Evolutionary conservation across 1,140 invertebrate genomes (phyloP).

Genomic region (Episyrphus balteatus): DNA sequence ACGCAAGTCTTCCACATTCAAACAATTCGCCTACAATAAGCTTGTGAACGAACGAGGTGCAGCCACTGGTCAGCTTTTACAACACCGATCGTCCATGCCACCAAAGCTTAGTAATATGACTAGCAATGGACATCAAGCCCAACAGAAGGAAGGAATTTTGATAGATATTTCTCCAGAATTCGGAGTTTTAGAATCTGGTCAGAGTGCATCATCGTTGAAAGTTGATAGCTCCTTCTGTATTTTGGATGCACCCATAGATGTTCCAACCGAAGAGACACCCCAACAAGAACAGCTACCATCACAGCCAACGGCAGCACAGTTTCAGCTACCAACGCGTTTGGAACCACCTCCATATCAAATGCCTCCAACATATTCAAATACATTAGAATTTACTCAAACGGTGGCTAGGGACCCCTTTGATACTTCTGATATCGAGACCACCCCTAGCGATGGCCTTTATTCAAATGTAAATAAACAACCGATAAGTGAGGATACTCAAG

Average conservation of each 20-base stretch:
- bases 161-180: constrained; percentile 51
- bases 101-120: constrained; percentile 17
- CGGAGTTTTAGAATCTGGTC: constrained; percentile 11
- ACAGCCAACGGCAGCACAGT: constrained; percentile 15
- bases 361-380: constrained; percentile 41
- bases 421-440: constrained; percentile 27
- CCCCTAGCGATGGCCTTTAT: constrained; percentile 9
- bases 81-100: constrained; percentile 16
- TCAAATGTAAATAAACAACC: constrained; percentile 15
- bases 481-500: neutral
- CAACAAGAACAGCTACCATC: constrained; percentile 22
- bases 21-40: constrained; percentile 68
- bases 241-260: constrained; percentile 66
- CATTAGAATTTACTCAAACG: constrained; percentile 22
- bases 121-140: constrained; percentile 36
- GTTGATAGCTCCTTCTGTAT: constrained; percentile 44
- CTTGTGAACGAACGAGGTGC: constrained; percentile 50
- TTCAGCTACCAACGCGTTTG: constrained; percentile 15
- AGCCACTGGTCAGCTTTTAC: constrained; percentile 4
- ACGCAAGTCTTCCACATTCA: constrained; percentile 42
- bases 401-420: constrained; percentile 48
- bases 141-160: constrained; percentile 42
- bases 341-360: constrained; percentile 41
- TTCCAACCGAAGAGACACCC: constrained; percentile 37
- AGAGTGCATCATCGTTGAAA: constrained; percentile 19